These are phyloP conservation scores for Chloromyia formosa DNA, from an alignment of 2,888 invertebrate genomes.

Conservation along the genomic window DNA sequence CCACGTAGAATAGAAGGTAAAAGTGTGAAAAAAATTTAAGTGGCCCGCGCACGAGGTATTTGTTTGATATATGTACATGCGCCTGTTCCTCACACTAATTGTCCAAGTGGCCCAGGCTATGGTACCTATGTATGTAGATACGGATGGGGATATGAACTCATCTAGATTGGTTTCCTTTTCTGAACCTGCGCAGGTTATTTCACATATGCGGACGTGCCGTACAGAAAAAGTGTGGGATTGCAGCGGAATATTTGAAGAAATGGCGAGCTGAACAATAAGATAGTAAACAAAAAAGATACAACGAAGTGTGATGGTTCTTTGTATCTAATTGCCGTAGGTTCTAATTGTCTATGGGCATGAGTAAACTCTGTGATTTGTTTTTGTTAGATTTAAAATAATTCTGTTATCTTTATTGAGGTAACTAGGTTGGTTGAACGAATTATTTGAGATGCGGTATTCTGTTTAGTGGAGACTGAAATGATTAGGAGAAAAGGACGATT, in stretches of 20 bases:
- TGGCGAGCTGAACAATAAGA: conserved; percentile 31
- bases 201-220: not conserved
- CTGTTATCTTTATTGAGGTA: too few relatives aligned
- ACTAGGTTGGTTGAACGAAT: too few relatives aligned
- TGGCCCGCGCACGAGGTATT: conserved; percentile 38
- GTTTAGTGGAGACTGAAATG: too few relatives aligned
- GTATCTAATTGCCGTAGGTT: not conserved
- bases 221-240: conserved; percentile 11
- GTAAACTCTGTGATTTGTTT: not conserved
- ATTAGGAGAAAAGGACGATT: too few relatives aligned
- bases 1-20: conserved; percentile 24
- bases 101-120: not conserved
- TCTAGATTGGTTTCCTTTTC: not conserved
- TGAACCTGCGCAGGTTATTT: too few relatives aligned
- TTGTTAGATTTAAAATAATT: too few relatives aligned
- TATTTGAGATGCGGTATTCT: too few relatives aligned
- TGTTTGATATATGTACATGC: conserved; percentile 21
- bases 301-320: conserved; percentile 14
- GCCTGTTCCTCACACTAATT: conserved; percentile 29
- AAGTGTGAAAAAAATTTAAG: conserved; percentile 40
- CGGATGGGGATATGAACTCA: not conserved
- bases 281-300: conserved; percentile 3
- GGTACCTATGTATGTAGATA: not conserved
- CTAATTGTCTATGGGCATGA: not conserved
- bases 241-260: conserved; percentile 32